A percentile compares a stretch with the other conserved stretches of the same genome.
Conservation (phyloP, 2,113 vertebrate species). For the Hystrix brachyura region DNA sequence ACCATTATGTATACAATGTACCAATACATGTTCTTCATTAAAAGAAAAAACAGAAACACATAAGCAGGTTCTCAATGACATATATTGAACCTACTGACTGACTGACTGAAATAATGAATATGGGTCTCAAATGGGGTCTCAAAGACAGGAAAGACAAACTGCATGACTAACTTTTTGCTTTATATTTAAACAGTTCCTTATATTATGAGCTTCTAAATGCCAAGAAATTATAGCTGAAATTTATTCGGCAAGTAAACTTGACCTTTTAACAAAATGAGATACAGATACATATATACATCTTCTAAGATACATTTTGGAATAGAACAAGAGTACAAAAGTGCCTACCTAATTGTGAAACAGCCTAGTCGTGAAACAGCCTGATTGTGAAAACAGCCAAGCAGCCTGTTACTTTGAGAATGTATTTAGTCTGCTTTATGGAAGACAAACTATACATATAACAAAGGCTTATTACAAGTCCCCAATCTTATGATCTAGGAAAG, state of each 20-base stretch:
- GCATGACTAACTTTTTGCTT: not conserved
- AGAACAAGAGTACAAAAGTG: not conserved
- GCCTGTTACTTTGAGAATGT: not conserved
- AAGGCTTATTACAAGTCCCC: not conserved
- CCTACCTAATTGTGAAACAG: not conserved
- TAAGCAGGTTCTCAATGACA: not conserved
- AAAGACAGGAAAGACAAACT: slow-evolving; percentile 25
- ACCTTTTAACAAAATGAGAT: slow-evolving; percentile 40
- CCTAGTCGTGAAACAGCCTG: not conserved
- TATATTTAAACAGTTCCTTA: slow-evolving; percentile 38
- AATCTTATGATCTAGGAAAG: not conserved
- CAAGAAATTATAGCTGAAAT: slow-evolving; percentile 26
- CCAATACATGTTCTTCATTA: too few species aligned
- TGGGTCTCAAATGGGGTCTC: slow-evolving; percentile 12
- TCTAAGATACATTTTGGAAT: slow-evolving; percentile 12
- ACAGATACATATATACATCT: not conserved
- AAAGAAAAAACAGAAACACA: not conserved
- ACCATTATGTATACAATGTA: too few species aligned
- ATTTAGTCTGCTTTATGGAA: not conserved
- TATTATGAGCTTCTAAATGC: not conserved
- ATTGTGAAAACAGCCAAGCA: not conserved
- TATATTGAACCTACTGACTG: not conserved
- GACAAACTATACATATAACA: not conserved
- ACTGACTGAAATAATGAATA: slow-evolving; percentile 33
- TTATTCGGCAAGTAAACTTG: not conserved